Evolutionary conservation across 2,113 vertebrate species (phyloP).

Genomic region (Polyodon spathula): DNA sequence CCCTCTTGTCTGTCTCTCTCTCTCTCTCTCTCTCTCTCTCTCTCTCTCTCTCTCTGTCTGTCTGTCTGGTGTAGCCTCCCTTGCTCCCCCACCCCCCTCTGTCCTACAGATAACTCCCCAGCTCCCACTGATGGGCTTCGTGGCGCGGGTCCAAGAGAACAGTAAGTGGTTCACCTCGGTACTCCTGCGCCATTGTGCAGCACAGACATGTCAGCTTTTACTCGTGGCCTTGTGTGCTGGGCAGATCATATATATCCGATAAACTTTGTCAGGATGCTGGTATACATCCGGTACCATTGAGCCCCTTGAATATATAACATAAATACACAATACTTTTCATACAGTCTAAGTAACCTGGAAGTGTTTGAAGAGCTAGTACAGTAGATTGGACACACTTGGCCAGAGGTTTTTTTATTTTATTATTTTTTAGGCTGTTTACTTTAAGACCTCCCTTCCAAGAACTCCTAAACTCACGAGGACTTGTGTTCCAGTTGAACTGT

Average conservation of each 20-base stretch:
- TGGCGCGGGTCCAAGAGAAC: slow-evolving; percentile 98
- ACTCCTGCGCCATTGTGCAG: slow-evolving; percentile 9
- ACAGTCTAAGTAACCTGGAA: neutral
- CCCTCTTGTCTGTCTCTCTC: neutral
- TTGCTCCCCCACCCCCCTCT: slow-evolving; percentile 93
- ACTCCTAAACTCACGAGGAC: too few species aligned
- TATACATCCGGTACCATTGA: too few species aligned
- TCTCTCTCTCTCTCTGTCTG: slow-evolving; percentile 36
- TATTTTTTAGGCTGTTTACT: too few species aligned
- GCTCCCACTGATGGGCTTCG: slow-evolving; percentile 99
- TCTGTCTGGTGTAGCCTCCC: slow-evolving; percentile 68
- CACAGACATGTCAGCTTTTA: slow-evolving; percentile 2
- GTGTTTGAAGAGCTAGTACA: neutral
- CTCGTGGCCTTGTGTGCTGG: neutral
- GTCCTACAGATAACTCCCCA: slow-evolving; percentile 97
- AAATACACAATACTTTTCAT: too few species aligned
- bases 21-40: neutral
- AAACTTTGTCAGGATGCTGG: too few species aligned
- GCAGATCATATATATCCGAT: neutral
- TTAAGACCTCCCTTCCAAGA: too few species aligned
- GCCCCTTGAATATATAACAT: too few species aligned
- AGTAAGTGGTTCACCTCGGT: slow-evolving; percentile 78
- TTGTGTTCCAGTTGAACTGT: too few species aligned
- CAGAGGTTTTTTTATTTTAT: too few species aligned
- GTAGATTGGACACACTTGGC: too few species aligned